Conservation (phyloP, 2,888 invertebrate genomes). For the Epirrhoe tristata region DNA sequence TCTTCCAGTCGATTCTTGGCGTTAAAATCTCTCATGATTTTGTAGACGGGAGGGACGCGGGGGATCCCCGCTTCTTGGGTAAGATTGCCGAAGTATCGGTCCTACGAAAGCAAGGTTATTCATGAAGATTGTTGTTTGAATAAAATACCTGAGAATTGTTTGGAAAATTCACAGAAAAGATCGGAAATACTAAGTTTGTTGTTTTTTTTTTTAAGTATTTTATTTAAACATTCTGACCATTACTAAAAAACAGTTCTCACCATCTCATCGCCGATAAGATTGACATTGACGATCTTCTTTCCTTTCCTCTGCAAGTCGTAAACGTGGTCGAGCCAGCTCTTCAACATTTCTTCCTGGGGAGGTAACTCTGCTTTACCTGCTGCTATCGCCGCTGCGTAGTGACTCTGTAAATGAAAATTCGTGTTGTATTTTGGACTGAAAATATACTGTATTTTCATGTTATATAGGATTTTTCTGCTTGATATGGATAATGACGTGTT, state of each 20-base stretch:
- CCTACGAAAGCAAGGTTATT: slow-evolving; percentile 58
- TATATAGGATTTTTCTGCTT: no score
- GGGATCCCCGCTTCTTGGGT: slow-evolving; percentile 68
- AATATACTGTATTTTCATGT: no score
- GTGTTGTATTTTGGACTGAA: not conserved
- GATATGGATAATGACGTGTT: no score
- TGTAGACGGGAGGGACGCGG: slow-evolving; percentile 65
- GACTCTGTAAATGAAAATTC: slow-evolving; percentile 48
- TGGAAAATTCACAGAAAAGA: no score
- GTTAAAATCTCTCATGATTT: slow-evolving; percentile 72
- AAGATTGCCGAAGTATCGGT: slow-evolving; percentile 70
- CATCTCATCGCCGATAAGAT: slow-evolving; percentile 65
- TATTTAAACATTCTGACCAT: no score
- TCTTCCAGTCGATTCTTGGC: slow-evolving; percentile 71
- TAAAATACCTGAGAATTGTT: not conserved
- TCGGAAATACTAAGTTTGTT: no score
- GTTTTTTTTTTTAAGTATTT: no score
- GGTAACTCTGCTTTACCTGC: slow-evolving; percentile 87
- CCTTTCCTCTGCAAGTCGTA: slow-evolving; percentile 63
- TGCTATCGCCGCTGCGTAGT: slow-evolving; percentile 86
- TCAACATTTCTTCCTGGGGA: slow-evolving; percentile 87
- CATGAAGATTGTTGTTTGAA: no score
- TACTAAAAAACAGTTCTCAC: slow-evolving; percentile 48
- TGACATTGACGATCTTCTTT: slow-evolving; percentile 70
- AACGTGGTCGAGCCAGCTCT: slow-evolving; percentile 83